A percentile compares a stretch with the other conserved stretches of the same genome.
Evolutionary conservation across 2,888 invertebrate genomes (phyloP).

Genomic region (Toxonevra muliebris): DNA sequence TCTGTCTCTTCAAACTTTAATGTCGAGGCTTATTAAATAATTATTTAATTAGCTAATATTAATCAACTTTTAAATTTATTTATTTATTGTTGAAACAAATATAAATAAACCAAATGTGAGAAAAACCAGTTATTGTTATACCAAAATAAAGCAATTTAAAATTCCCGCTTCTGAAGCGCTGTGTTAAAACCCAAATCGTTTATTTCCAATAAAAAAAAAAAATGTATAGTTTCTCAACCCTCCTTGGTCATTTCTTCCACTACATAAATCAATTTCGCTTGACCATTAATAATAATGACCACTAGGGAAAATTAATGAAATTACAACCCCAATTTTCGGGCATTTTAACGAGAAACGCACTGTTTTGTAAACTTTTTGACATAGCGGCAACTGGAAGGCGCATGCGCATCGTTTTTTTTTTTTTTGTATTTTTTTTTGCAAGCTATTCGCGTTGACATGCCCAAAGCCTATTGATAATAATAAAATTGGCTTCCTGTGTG

Average conservation of each 20-base stretch:
- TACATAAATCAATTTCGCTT: constrained; percentile 41
- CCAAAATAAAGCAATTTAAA: too few relatives aligned
- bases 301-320: constrained; percentile 12
- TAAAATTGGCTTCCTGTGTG: constrained; percentile 42
- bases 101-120: too few relatives aligned
- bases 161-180: not conserved
- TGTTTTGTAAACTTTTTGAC: too few relatives aligned
- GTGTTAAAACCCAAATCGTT: not conserved
- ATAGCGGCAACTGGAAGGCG: too few relatives aligned
- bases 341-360: constrained; percentile 14
- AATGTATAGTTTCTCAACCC: constrained; percentile 18
- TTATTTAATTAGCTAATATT: too few relatives aligned
- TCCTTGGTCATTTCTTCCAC: constrained; percentile 34
- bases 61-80: not conserved
- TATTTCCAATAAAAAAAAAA: not conserved
- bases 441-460: not conserved
- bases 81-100: too few relatives aligned
- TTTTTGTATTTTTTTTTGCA: not conserved
- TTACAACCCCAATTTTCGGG: constrained; percentile 33
- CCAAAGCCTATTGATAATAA: not conserved
- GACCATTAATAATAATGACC: constrained; percentile 27
- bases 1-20: too few relatives aligned
- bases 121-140: not conserved
- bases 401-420: too few relatives aligned
- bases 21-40: too few relatives aligned